A percentile compares a stretch with the other conserved stretches of the same genome.
These are phyloP conservation scores for Neocrepidodera transversa DNA, from an alignment of 2,888 invertebrate species.

Conservation along the genomic window DNA sequence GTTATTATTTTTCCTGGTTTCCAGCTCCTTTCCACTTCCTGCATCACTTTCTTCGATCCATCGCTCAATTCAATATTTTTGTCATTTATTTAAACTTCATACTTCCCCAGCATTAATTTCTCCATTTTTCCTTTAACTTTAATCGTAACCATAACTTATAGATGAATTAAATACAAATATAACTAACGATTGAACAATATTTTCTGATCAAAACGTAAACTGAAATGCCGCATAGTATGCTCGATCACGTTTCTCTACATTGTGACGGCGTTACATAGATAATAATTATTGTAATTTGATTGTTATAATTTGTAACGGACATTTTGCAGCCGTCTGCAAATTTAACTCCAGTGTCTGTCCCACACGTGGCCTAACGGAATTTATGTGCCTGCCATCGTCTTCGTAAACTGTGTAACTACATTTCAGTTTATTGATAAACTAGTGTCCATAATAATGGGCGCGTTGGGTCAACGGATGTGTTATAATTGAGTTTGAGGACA, in stretches of 20 bases:
- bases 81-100: no score
- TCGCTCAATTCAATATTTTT: no score
- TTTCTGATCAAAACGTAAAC: slow-evolving; percentile 7
- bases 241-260: slow-evolving; percentile 20
- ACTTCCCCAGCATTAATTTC: no score
- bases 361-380: slow-evolving; percentile 28
- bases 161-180: no score
- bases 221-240: slow-evolving; percentile 13
- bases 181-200: not conserved
- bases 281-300: slow-evolving; percentile 36
- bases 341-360: slow-evolving; percentile 15
- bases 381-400: slow-evolving; percentile 10
- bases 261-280: slow-evolving; percentile 26
- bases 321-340: slow-evolving; percentile 29
- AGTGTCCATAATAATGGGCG: slow-evolving; percentile 21
- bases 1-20: no score
- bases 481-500: slow-evolving; percentile 14
- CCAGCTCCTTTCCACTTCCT: no score
- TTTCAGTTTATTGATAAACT: slow-evolving; percentile 28
- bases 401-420: slow-evolving; percentile 16
- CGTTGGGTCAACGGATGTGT: slow-evolving; percentile 7
- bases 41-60: no score
- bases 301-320: slow-evolving; percentile 36
- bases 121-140: no score
- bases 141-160: no score